Base-by-base conservation (phyloP, 2,797 vertebrate species). In the Acanthurus lineatus region DNA sequence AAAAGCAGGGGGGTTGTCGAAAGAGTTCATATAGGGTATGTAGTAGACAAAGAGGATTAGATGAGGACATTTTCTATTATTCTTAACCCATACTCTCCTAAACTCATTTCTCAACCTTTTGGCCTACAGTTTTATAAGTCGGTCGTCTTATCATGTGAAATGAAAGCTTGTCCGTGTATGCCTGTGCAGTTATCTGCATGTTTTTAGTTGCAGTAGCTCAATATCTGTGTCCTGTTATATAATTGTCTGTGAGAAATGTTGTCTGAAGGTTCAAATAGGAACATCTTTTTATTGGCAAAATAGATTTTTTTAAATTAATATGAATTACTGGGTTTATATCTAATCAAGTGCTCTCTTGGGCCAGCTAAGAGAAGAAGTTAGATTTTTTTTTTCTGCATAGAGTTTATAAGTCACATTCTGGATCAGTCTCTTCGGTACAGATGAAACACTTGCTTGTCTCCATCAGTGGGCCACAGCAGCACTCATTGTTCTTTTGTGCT, bases 401-500 rank as follows among this genome's bases (percentile, higher is more conserved):
- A 22, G 48, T 58, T 53, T 66, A 15, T 12, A 57, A 20, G 10
- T 2, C 19, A 4, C 8, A 51, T 45, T 42, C 45, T 16, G 35
- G 28, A n/a, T 68, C 54, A 42, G 5, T 60, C 42, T 67, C 58
- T 16, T 47, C n/a, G 15, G 42, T 22, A 15, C 32, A 32, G 74
- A 77, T 60, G 57, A 68, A 69, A 44, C 59, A n/a, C 65, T 35
- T 17, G 9, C 25, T 82, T 20, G 40, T 57, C 69, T 72, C 63
- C 73, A 64, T 74, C 65, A 28, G 45, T 48, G 69, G 51, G 32
- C 53, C 60, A 40, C 69, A 66, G 83, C 59, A 61, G 69, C 77
- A 78, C 82, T 86, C 35, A 44, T 25, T 16, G 28, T 22, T 70
- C 44, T 25, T 81, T 82, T 75, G 79, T 75, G 86, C 45, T 4